phyloP scores from a whole-genome alignment of 2,888 invertebrate species.

The Aquatica leii region DNA sequence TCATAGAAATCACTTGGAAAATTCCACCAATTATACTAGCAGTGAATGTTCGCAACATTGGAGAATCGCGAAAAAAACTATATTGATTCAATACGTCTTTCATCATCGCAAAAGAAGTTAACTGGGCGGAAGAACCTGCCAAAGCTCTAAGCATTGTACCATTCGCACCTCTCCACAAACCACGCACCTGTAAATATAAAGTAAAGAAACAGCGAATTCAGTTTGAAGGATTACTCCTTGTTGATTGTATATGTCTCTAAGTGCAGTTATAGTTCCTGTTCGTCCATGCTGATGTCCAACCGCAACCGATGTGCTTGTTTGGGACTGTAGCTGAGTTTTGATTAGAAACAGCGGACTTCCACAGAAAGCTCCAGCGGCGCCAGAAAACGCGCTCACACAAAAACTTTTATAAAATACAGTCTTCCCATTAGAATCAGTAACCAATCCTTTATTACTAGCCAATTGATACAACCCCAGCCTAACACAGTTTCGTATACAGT shows the following conservation, averaged over 20 bases:
- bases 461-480: constrained; percentile 62
- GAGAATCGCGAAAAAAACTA: constrained; percentile 56
- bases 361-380: constrained; percentile 72
- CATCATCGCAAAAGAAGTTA: constrained; percentile 78
- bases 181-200: constrained; percentile 58
- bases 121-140: constrained; percentile 84
- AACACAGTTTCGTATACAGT: constrained; percentile 86
- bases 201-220: too few species aligned
- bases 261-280: constrained; percentile 65
- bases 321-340: constrained; percentile 88
- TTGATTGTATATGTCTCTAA: constrained; percentile 62
- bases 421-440: constrained; percentile 65
- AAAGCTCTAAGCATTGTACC: constrained; percentile 76
- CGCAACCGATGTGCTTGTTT: constrained; percentile 76
- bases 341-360: constrained; percentile 82
- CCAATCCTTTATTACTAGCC: constrained; percentile 71
- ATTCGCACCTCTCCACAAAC: constrained; percentile 80
- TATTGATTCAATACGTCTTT: constrained; percentile 63
- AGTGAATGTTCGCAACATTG: constrained; percentile 67
- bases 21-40: constrained; percentile 82
- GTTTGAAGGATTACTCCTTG: constrained; percentile 63
- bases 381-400: constrained; percentile 67
- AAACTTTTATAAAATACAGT: constrained; percentile 63
- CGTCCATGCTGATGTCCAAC: constrained; percentile 87
- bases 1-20: constrained; percentile 78